Evolutionary conservation across 1,140 invertebrate genomes (phyloP).

Genomic region (Dreissena rostriformis): DNA sequence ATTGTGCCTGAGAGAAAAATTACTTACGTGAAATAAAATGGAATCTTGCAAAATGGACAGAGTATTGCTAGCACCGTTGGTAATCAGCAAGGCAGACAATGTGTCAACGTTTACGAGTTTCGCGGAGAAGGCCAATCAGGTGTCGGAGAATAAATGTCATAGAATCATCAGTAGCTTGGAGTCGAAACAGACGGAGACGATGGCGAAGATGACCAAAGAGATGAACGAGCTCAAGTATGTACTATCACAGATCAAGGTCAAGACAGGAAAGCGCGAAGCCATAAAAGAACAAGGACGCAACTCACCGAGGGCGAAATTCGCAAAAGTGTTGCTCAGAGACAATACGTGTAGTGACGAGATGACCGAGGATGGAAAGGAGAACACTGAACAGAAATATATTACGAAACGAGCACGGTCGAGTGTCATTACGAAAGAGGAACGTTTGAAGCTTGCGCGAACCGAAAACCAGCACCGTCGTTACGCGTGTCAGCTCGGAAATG

Average conservation of each 20-base stretch:
- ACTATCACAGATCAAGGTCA: conserved; percentile 32
- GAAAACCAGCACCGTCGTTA: conserved; percentile 33
- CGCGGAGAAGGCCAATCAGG: conserved; percentile 40
- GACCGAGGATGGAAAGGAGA: not conserved
- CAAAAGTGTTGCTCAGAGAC: conserved; percentile 4
- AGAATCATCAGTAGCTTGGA: conserved; percentile 12
- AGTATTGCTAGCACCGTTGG: conserved; percentile 40
- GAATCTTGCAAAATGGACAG: not conserved
- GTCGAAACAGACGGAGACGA: conserved; percentile 13
- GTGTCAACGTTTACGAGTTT: conserved; percentile 38
- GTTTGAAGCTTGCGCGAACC: conserved; percentile 9
- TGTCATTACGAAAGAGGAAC: conserved; percentile 17
- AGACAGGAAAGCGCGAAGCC: conserved; percentile 13
- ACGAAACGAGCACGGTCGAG: conserved; percentile 12
- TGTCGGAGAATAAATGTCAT: conserved; percentile 51
- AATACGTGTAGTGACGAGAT: not conserved
- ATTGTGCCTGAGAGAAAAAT: no score
- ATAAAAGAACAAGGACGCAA: conserved; percentile 36
- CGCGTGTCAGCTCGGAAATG: conserved; percentile 10
- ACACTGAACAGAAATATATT: conserved; percentile 27
- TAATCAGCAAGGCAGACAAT: conserved; percentile 42
- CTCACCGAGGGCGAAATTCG: conserved; percentile 39
- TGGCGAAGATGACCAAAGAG: conserved; percentile 49
- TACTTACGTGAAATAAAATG: no score
- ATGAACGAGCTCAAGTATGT: conserved; percentile 51